phyloP scores from a whole-genome alignment of 2,797 vertebrate genomes.

The Balearica regulorum region DNA sequence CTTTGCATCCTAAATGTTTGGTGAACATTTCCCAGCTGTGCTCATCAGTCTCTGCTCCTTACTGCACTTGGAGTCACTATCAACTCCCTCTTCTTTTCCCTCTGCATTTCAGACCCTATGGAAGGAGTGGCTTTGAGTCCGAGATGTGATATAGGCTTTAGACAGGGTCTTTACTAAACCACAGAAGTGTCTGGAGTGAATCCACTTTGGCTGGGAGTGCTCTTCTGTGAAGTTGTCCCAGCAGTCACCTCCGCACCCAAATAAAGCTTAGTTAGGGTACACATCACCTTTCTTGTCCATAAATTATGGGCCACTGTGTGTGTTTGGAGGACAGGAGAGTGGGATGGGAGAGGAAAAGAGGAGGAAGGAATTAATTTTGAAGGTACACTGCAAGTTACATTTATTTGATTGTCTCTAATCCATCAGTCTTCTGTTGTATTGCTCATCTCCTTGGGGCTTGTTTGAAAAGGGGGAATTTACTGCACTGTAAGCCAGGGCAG shows the following conservation, averaged over 20 bases:
- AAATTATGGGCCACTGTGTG: neutral
- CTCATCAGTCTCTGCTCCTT: neutral
- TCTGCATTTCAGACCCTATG: neutral
- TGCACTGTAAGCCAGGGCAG: slow-evolving; percentile 8
- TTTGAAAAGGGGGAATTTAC: slow-evolving; percentile 26
- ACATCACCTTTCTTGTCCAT: neutral
- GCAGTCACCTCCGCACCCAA: neutral
- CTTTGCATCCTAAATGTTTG: neutral
- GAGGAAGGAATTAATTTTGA: neutral
- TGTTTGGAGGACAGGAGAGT: neutral
- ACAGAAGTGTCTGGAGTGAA: neutral
- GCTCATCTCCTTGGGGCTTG: neutral
- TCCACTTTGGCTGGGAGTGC: neutral
- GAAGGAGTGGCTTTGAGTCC: neutral
- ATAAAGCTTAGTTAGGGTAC: neutral
- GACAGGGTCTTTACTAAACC: neutral
- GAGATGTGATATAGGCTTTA: neutral
- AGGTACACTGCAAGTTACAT: neutral
- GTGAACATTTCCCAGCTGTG: neutral
- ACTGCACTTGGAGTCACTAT: neutral
- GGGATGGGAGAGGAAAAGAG: neutral
- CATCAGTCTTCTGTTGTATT: neutral
- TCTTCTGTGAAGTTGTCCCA: neutral
- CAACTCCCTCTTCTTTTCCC: neutral
- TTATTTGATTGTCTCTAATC: neutral